A percentile compares a stretch with the other conserved stretches of the same genome.
Conservation (phyloP, 2,888 invertebrate genomes). For the Clitarchus hookeri region DNA sequence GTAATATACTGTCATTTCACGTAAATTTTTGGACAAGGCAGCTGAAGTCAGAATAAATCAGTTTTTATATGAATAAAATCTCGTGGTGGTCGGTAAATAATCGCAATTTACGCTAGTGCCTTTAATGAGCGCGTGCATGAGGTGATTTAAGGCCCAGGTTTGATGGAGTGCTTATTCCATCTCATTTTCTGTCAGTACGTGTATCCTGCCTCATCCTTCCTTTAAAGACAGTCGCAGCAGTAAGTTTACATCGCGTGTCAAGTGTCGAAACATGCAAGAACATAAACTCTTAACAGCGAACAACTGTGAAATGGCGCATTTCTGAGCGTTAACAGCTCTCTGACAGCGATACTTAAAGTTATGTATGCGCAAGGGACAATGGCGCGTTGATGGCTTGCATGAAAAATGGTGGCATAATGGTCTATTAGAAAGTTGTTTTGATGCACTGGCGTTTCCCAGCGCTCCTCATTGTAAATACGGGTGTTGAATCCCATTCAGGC, state of each 20-base stretch:
- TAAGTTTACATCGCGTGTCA: not conserved
- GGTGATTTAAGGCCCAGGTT: too few relatives aligned
- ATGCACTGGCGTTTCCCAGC: not conserved
- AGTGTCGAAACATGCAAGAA: not conserved
- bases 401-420: not conserved
- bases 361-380: not conserved
- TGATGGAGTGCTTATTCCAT: not conserved
- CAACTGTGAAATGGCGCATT: not conserved
- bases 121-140: too few relatives aligned
- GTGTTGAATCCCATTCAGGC: not conserved
- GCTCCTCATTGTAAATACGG: not conserved
- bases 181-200: not conserved
- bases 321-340: not conserved
- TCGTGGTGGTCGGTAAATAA: too few relatives aligned
- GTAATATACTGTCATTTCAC: too few relatives aligned
- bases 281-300: not conserved
- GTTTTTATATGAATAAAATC: too few relatives aligned
- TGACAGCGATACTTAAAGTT: not conserved
- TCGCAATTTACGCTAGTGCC: too few relatives aligned
- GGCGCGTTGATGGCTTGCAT: not conserved
- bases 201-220: not conserved
- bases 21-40: too few relatives aligned
- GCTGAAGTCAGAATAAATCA: too few relatives aligned
- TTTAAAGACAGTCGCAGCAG: not conserved
- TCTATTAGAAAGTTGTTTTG: not conserved